These are phyloP conservation scores for Engraulis encrasicolus DNA, from an alignment of 2,113 vertebrate species.

Conservation along the genomic window DNA sequence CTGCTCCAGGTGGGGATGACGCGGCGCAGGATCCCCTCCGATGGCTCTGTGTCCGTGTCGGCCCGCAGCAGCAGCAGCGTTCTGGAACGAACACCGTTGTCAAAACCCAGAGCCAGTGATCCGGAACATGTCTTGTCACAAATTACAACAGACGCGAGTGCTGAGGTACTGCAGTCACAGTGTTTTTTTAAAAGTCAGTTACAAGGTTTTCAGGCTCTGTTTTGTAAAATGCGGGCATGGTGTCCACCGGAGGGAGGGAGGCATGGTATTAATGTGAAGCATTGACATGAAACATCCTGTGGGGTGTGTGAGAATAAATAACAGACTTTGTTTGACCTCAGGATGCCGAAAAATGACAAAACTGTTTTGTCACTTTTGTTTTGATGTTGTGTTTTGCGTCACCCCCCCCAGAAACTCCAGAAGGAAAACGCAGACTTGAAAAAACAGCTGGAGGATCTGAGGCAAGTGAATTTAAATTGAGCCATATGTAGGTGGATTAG, in stretches of 20 bases:
- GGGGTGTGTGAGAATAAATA: not conserved
- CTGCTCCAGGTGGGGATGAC: conserved; percentile 31
- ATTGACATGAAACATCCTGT: not conserved
- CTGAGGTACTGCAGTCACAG: conserved; percentile 23
- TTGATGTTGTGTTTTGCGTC: conserved; percentile 51
- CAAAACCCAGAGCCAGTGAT: not conserved
- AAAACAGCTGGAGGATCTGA: conserved; percentile 71
- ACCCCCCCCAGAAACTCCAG: conserved; percentile 67
- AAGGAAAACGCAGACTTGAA: conserved; percentile 71
- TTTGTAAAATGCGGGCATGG: too few species aligned
- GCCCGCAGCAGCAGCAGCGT: conserved; percentile 22
- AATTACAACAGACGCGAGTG: not conserved
- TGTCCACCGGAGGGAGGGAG: too few species aligned
- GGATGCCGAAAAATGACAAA: conserved; percentile 41
- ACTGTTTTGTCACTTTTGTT: conserved; percentile 22
- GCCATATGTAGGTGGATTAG: not conserved
- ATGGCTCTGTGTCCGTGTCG: too few species aligned
- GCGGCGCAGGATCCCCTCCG: not conserved
- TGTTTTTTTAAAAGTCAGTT: not conserved
- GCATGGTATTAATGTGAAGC: not conserved
- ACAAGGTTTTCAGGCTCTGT: not conserved
- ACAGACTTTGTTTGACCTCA: conserved; percentile 9
- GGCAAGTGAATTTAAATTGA: conserved; percentile 55
- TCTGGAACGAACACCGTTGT: conserved; percentile 26
- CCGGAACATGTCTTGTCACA: not conserved